Base-by-base conservation (phyloP, 2,797 vertebrate species). In the Myotis pilosus region DNA sequence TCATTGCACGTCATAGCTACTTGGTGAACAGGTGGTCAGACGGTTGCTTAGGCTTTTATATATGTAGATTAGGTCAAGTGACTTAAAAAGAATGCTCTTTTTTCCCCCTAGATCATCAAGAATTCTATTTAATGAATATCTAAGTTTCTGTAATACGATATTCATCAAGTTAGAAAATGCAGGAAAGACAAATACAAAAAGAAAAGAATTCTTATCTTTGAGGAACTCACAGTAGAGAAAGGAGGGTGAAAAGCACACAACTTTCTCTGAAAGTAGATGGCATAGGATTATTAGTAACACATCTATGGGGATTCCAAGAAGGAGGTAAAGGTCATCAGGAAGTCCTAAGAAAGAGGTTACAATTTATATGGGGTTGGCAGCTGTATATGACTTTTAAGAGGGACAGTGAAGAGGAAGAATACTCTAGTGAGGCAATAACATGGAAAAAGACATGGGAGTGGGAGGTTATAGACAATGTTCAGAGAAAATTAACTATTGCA, bases 51-150 rank as follows among this genome's bases (percentile, higher is more conserved):
- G n/a, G n/a, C n/a, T n/a, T n/a, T n/a, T n/a, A n/a, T n/a, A n/a
- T n/a, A n/a, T n/a, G n/a, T 38, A 38, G 38, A 38, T 51, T 69
- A 49, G 47, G 13, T 93, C 41, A 71, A 3, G 17, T 91, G 11
- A 25, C 62, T 88, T 89, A 10, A 36, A 57, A 89, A 72, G 20
- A 41, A 10, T 38, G n/a, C 74, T 80, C 64, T 44, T 68, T 87
- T 22, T 38, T 16, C 28, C 30, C 16, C 30, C 16, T 82, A 22
- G 19, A 88, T 76, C 62, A 88, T 69, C 41, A 92, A 96, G 19
- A 92, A 78, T 93, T 91, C 44, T 88, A 88, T 51, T 75, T 82
- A 94, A 66, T 84, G 17, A 74, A 33, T 96, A 92, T 33, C 86
- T 94, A n/a, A 84, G 22, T 23, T 84, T 22, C 51, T 22, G 25